Base-by-base conservation (phyloP, 2,888 invertebrate genomes). In the Rambutsinella grinnellia region DNA sequence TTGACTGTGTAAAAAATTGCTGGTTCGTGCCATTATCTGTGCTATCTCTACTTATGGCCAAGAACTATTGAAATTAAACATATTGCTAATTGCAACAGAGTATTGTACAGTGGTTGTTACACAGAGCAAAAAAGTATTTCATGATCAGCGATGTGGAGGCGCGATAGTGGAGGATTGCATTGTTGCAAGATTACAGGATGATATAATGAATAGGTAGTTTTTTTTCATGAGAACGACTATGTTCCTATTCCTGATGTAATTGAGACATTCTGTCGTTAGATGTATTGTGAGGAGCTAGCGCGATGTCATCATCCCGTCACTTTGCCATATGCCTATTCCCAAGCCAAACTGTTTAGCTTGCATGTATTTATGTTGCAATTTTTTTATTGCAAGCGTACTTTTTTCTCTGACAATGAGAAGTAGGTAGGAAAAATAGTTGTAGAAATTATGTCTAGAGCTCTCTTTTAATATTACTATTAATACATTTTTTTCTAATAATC, bases 211-310 rank as follows among this genome's bases (percentile, higher is more conserved):
- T 78, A 71, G 79, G 75, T 36, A 36, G 36, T 36, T 81, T n/a
- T n/a, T n/a, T n/a, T n/a, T 66, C 77, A 69, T 79, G 79, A 69
- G 79, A 79, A 76, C 61, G 60, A 67, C 56, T 56, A 69, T 79
- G 76, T 79, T 79, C 76, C 76, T 79, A 76, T 79, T 79, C 76
- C 79, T 76, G 70, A 77, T 77, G 70, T 46, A 76, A 58, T 76
- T 70, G 69, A 61, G 62, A 68, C 68, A 68, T 27, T 57, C 23
- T 44, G 21, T 36, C 21, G 3, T 21, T 47, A 8, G 8, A 19
- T n/a, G 26, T n/a, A 62, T 3, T 36, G 51, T 19, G 27, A 27
- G 19, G 15, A 19, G 46, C 49, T 53, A 74, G 53, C 60, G 68
- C 62, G 63, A 76, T 57, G 68, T 49, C 68, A 75, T 49, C 68